These are phyloP conservation scores for Allolobophora icterica DNA, from an alignment of 2,888 invertebrate genomes.

Conservation along the genomic window DNA sequence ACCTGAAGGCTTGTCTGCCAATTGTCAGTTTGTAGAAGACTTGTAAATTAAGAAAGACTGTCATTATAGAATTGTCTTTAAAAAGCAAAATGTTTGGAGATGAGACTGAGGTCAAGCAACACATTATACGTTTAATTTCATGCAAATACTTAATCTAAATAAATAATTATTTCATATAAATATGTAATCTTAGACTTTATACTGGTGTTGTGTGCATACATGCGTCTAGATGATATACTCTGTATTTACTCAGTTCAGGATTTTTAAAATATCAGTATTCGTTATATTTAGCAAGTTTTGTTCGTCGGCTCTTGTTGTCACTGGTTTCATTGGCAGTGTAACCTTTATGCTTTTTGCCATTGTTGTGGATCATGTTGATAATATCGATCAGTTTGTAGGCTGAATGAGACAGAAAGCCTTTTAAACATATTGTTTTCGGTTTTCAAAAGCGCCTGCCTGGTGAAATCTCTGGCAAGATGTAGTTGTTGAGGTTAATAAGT, in stretches of 20 bases:
- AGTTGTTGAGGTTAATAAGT: background rate
- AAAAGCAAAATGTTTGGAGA: background rate
- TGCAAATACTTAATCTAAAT: background rate
- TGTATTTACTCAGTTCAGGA: background rate
- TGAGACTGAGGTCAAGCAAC: background rate
- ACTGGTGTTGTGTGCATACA: background rate
- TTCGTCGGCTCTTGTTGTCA: background rate
- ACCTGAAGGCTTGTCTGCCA: background rate
- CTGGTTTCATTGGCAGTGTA: background rate
- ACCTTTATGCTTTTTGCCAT: background rate
- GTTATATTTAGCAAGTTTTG: background rate
- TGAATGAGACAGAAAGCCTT: background rate
- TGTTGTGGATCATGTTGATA: background rate
- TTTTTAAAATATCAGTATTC: background rate
- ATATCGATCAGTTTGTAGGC: background rate
- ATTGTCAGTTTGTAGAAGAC: conserved; percentile 17
- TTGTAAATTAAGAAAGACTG: background rate
- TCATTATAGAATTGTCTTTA: background rate
- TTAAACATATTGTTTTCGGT: background rate
- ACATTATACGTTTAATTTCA: background rate
- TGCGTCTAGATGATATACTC: background rate
- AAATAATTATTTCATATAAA: background rate
- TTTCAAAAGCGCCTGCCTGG: background rate
- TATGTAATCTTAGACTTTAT: conserved; percentile 17
- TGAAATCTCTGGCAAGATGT: background rate